Evolutionary conservation across 2,888 invertebrate genomes (phyloP).

Genomic region (Volucella inflata): DNA sequence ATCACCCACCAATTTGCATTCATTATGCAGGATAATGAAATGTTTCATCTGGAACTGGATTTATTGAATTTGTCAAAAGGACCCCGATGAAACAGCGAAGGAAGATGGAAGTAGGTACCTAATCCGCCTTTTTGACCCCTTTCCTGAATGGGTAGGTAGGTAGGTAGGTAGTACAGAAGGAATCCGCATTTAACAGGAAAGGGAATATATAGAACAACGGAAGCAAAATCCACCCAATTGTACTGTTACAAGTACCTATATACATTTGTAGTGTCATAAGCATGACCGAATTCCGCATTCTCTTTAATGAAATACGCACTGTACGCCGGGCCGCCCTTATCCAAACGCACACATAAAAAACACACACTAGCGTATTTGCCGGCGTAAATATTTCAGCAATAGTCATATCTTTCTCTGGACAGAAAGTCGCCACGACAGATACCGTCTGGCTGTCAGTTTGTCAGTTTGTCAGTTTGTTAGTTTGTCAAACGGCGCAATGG

Average conservation of each 20-base stretch:
- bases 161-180: background rate
- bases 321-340: constrained; percentile 33
- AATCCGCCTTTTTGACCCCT: constrained; percentile 17
- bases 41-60: constrained; percentile 62
- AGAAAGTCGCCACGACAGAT: constrained; percentile 71
- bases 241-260: constrained; percentile 46
- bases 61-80: constrained; percentile 69
- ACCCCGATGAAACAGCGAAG: constrained; percentile 18
- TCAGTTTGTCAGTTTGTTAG: too few relatives aligned
- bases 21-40: constrained; percentile 68
- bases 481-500: constrained; percentile 58
- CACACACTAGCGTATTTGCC: constrained; percentile 19
- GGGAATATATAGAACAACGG: constrained; percentile 19
- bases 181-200: background rate
- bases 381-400: constrained; percentile 21
- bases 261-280: too few relatives aligned
- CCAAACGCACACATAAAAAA: background rate
- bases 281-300: constrained; percentile 57
- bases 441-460: constrained; percentile 70
- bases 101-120: background rate
- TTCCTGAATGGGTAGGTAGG: background rate
- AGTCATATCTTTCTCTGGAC: constrained; percentile 60
- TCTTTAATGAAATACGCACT: constrained; percentile 17
- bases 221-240: constrained; percentile 51
- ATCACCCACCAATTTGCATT: constrained; percentile 71